Evolutionary conservation across 2,888 invertebrate species (phyloP), one percentile per base, ranked within the genome.

Genomic region (Cerceris rybyensis): DNA sequence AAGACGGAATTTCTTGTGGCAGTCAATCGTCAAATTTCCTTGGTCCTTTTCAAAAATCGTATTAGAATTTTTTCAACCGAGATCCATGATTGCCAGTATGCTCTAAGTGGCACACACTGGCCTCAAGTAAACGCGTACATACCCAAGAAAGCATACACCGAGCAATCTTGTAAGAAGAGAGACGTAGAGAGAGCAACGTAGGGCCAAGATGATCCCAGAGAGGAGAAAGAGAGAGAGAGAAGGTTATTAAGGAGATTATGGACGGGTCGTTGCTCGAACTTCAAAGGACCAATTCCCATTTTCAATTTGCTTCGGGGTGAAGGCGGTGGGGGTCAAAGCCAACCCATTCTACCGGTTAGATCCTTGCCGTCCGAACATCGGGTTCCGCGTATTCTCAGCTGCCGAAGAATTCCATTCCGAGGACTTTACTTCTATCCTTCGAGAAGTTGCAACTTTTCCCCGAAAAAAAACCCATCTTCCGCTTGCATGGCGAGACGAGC

Each of bases 261-360:
- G 87, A 85, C 85, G 86, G 81, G 83, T 88, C 88, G 84, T 88
- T 88, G 86, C 82, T 82, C 81, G 78, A 88, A 91, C 90, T 90
- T 91, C 91, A 91, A 91, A 91, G 90, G 87, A 90, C 89, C 91
- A 88, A 90, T 91, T 90, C 87, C 88, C 88, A 87, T 90, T 91
- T 91, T 91, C 89, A 90, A 91, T 92, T 91, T 89, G 86, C 84
- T 82, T 72, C 84, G 75, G 60, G 69, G 64, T 64, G 66, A 42
- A 50, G 16, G 16, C 9, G 70, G 66, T 42, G 74, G 72, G 82
- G 80, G 84, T 88, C 83, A 87, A 89, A 89, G 84, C 87, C 81
- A 70, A 80, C 81, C 75, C 66, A 68, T 81, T 85, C 75, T 75
- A 68, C 67, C 63, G 63, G 69, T 74, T 69, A 73, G 82, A 83